phyloP scores from a whole-genome alignment of 1,140 invertebrate genomes.

The Drosophila murphyi region DNA sequence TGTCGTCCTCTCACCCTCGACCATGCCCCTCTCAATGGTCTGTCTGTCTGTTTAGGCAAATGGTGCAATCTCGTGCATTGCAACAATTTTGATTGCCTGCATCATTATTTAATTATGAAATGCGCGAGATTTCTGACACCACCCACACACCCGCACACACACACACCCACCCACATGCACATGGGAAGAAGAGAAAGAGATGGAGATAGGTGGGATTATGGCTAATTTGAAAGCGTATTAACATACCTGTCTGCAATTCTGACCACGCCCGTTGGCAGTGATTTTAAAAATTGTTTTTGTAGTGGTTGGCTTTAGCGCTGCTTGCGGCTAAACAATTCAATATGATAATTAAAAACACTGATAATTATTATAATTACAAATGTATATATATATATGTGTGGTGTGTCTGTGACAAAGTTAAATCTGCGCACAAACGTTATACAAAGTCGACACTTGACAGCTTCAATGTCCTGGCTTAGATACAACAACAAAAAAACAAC shows the following conservation, averaged over 20 bases:
- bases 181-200: not conserved
- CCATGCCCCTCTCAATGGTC: not conserved
- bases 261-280: constrained; percentile 9
- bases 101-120: not conserved
- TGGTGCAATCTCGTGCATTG: not conserved
- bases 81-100: not conserved
- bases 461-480: constrained; percentile 17
- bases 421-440: not conserved
- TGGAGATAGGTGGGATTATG: not conserved
- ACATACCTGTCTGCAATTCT: constrained; percentile 33
- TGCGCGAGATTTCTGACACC: constrained; percentile 4
- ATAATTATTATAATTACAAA: constrained; percentile 24
- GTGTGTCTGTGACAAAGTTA: not conserved
- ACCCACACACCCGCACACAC: not conserved
- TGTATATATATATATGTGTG: not conserved
- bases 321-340: constrained; percentile 40
- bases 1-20: too few relatives aligned
- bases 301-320: not conserved
- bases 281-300: not conserved
- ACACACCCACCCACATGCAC: not conserved
- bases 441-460: not conserved
- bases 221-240: constrained; percentile 11
- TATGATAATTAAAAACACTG: constrained; percentile 33
- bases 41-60: not conserved
- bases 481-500: constrained; percentile 19